Evolutionary conservation across 1,140 invertebrate genomes (phyloP), one percentile per base, ranked within the genome.

Genomic region (Drosophila leontia): DNA sequence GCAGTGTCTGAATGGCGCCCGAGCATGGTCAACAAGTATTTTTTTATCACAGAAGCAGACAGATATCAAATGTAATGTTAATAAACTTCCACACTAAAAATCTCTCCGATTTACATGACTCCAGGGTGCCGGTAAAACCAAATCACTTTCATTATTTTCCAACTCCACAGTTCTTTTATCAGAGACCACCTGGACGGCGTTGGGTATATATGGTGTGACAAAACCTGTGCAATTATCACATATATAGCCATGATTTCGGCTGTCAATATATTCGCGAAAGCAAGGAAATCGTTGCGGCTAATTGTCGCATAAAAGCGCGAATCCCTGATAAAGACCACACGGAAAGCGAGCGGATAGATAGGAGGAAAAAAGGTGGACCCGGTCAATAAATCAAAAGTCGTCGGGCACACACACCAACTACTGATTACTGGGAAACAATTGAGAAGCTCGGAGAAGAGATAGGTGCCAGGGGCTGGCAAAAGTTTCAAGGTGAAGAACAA

Each of bases 381-480:
- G 72, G 72, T 53, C 75, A 78, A 70, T 78, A 78, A 78, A 78
- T 78, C 75, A 78, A 78, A 70, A 70, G 58, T 58, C 53, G 48
- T n/a, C 47, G n/a, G 39, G 17, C 26, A 41, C 17, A 32, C 13
- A 12, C 9, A 26, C 47, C 15, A 50, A 5, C 26, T n/a, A 71
- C 58, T 44, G 51, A 78, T 77, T 63, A 59, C 15, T 51, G 12
- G 45, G 53, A 32, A n/a, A 23, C n/a, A 67, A 59, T 59, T 32
- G 41, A 41, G 32, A 1, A 37, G 41, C 39, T 23, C 57, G 39
- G 29, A 29, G 11, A 37, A 56, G 50, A 23, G 11, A 42, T 41
- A 60, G 44, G 15, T 51, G 59, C n/a, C 50, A 34, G 15, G 29
- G 23, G 35, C 35, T 63, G 41, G 34, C 42, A 13, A 42, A 59